Base-by-base conservation (phyloP, 2,888 invertebrate genomes). In the Polymixis flavicincta region DNA sequence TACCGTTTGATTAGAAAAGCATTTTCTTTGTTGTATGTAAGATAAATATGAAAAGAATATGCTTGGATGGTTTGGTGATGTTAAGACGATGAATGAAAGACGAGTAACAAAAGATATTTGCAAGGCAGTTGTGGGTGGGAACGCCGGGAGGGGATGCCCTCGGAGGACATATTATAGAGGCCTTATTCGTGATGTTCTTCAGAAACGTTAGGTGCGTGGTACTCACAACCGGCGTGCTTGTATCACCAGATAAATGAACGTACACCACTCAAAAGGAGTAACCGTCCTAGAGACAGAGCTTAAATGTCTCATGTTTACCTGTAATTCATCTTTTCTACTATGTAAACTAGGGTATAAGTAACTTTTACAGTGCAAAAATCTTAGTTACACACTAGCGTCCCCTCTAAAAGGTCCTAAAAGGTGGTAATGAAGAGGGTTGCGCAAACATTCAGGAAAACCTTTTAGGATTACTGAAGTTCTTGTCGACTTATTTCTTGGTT, bases 341-440 rank as follows among this genome's bases (percentile, higher is more conserved):
- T 1, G 25, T 1, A 22, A 28, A 70, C 28, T 9, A 6, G 13
- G 1, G 13, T 28, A 13, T 17, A n/a, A 17, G 63, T 42, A 42
- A 28, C n/a, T 17, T 6, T 25, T 25, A 22, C n/a, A 28, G 14
- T 5, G 14, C 19, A 1, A 42, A 78, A 57, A 1, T 50, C 28
- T 66, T n/a, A n/a, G 28, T 50, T 74, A 28, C 50, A 67, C 14
- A 66, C 28, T 42, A 50, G n/a, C 42, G 57, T 50, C 42, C 19
- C 50, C 50, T 32, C 48, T 57, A 67, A 59, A 78, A 59, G 78
- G 42, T 22, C 68, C 50, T 78, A 50, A 57, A 25, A 57, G 68
- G n/a, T 65, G 25, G 4, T 57, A 66, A 66, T 57, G 78, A 78
- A 77, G 77, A 64, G 37, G n/a, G 50, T 75, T n/a, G 28, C 19